A percentile compares a stretch with the other conserved stretches of the same genome.
Evolutionary conservation across 1,140 invertebrate species (phyloP).

Genomic region (Ctenoplectra terminalis): DNA sequence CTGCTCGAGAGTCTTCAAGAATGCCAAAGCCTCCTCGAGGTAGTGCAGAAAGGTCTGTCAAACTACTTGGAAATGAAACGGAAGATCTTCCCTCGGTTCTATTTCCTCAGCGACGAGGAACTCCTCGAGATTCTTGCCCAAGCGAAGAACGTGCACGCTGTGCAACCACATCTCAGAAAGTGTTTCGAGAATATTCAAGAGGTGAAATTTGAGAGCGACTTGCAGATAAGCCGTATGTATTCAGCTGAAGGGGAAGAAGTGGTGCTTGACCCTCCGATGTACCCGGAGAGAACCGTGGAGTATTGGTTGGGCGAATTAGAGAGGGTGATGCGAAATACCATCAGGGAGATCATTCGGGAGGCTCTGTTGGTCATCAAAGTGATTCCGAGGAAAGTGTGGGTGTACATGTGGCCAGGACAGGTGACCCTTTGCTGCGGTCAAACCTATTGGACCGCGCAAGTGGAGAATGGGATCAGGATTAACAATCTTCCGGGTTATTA

Average conservation of each 20-base stretch:
- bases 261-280: constrained; percentile 84
- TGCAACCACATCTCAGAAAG: constrained; percentile 91
- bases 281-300: constrained; percentile 90
- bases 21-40: constrained; percentile 86
- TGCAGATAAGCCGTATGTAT: constrained; percentile 90
- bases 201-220: constrained; percentile 87
- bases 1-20: constrained; percentile 88
- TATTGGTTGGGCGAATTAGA: constrained; percentile 89
- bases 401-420: constrained; percentile 90
- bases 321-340: constrained; percentile 86
- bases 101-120: constrained; percentile 91
- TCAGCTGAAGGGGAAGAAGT: constrained; percentile 91
- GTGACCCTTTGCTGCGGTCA: constrained; percentile 88
- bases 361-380: constrained; percentile 82
- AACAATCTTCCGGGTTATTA: constrained; percentile 82
- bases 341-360: constrained; percentile 83
- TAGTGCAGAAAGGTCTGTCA: constrained; percentile 88
- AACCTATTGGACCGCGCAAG: constrained; percentile 85
- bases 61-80: constrained; percentile 91
- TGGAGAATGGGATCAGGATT: constrained; percentile 83
- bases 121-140: constrained; percentile 90
- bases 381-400: constrained; percentile 86
- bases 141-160: constrained; percentile 88
- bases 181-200: constrained; percentile 91
- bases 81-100: constrained; percentile 88